A percentile compares a stretch with the other conserved stretches of the same genome.
phyloP scores from a whole-genome alignment of 2,888 invertebrate genomes.

The Dinocampus coccinellae region DNA sequence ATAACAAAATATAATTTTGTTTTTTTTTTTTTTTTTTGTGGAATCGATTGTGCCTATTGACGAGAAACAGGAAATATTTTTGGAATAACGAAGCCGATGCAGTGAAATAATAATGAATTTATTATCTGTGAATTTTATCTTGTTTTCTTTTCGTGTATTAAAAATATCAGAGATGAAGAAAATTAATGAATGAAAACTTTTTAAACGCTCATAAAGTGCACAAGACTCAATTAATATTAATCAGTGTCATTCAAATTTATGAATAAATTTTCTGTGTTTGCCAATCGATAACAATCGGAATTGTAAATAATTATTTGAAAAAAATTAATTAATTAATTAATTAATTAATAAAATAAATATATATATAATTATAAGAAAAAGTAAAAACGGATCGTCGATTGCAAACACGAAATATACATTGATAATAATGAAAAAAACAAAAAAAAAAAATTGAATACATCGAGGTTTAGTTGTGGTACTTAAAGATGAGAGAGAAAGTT shows the following conservation, averaged over 20 bases:
- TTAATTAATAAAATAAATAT: conserved; percentile 4
- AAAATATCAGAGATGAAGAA: conserved; percentile 11
- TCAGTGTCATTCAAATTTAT: background rate
- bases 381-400: background rate
- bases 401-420: conserved; percentile 37
- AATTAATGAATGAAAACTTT: conserved; percentile 5
- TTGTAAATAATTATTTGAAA: conserved; percentile 2
- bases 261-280: background rate
- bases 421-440: background rate
- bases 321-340: background rate
- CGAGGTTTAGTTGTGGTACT: conserved; percentile 20
- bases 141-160: conserved; percentile 32
- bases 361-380: conserved; percentile 26
- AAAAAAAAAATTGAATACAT: conserved; percentile 2
- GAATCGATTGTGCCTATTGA: conserved; percentile 13
- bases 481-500: conserved; percentile 42
- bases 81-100: conserved; percentile 15
- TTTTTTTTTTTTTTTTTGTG: background rate
- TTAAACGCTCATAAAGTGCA: conserved; percentile 13
- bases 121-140: conserved; percentile 34
- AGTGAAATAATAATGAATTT: conserved; percentile 25
- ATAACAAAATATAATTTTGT: background rate
- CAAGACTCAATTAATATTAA: background rate
- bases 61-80: background rate
- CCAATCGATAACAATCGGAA: conserved; percentile 18